Base-by-base conservation (phyloP, 2,888 invertebrate species). In the Lochmaea crataegi region DNA sequence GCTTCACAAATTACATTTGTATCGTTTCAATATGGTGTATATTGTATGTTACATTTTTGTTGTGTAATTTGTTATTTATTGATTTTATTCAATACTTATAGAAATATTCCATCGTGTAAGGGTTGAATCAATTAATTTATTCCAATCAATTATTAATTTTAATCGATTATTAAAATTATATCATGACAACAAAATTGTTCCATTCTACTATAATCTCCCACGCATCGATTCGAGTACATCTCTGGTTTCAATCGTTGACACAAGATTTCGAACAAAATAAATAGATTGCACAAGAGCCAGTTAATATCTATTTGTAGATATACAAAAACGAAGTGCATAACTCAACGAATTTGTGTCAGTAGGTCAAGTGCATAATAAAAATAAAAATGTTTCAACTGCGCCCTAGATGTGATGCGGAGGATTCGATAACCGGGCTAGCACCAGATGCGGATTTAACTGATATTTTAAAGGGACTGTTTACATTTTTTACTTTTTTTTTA, bases 341-440 rank as follows among this genome's bases (percentile, higher is more conserved):
- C 69, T 64, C 42, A 71, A 65, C 61, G 69, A 69, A 77, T 71
- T 65, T 69, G 75, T 77, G 77, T 57, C 73, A 77, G 70, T 75
- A 32, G 77, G 77, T 77, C 77, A 77, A 77, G 77, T 77, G 77
- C 75, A 77, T 77, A 68, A 71, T 71, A 70, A 72, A 75, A 74
- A 75, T 77, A 74, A 72, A 69, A 66, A 68, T 64, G 67, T 42
- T 9, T 32, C 60, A 38, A 60, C 32, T 41, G 18, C 16, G 32
- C 32, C 32, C 32, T 7, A 16, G 16, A 16, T 53, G 2, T 53
- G 18, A 45, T 11, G 45, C 45, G 45, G 45, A 45, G 45, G 45
- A 45, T 45, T 45, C 14, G 45, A 45, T 2, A 45, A 5, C 14
- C 5, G 14, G 3, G 45, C 14, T 11, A 12, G 14, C 45, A 45